phyloP scores from a whole-genome alignment of 2,888 invertebrate genomes.

The Ceratothoa steindachneri region DNA sequence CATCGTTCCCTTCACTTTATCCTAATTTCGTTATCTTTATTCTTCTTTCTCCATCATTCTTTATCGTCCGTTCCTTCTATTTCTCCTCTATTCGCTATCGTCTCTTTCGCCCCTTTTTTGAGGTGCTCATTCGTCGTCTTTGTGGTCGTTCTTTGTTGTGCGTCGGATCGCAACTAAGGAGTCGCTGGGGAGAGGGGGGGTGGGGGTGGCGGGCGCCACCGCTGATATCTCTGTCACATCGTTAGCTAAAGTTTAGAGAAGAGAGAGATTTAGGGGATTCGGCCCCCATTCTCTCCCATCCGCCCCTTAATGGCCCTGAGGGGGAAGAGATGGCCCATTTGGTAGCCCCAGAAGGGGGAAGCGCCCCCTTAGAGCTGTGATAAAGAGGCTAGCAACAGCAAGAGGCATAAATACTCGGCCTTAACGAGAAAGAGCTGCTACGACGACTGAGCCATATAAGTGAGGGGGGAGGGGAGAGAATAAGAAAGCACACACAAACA shows the following conservation, averaged over 20 bases:
- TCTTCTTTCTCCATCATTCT: too few relatives aligned
- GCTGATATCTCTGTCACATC: slow-evolving; percentile 15
- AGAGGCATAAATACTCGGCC: slow-evolving; percentile 10
- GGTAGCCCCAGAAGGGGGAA: slow-evolving; percentile 4
- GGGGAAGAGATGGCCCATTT: slow-evolving; percentile 13
- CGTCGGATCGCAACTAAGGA: neutral
- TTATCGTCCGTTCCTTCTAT: neutral
- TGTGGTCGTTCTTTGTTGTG: neutral
- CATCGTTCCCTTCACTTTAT: too few relatives aligned
- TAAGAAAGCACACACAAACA: too few relatives aligned
- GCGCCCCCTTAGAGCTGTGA: slow-evolving; percentile 13
- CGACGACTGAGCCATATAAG: neutral
- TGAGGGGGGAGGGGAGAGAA: neutral
- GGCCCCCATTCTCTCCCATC: neutral
- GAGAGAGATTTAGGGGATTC: neutral
- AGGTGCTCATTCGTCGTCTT: too few relatives aligned
- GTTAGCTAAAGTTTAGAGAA: slow-evolving; percentile 12
- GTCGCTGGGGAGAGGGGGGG: too few relatives aligned
- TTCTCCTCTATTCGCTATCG: neutral
- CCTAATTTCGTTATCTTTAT: too few relatives aligned
- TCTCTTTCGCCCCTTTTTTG: too few relatives aligned
- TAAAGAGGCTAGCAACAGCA: slow-evolving; percentile 10
- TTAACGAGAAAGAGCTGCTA: slow-evolving; percentile 13
- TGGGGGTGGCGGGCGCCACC: slow-evolving; percentile 4
- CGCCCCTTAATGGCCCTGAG: slow-evolving; percentile 1